phyloP scores from a whole-genome alignment of 2,797 vertebrate species.

The Antennarius maculatus region DNA sequence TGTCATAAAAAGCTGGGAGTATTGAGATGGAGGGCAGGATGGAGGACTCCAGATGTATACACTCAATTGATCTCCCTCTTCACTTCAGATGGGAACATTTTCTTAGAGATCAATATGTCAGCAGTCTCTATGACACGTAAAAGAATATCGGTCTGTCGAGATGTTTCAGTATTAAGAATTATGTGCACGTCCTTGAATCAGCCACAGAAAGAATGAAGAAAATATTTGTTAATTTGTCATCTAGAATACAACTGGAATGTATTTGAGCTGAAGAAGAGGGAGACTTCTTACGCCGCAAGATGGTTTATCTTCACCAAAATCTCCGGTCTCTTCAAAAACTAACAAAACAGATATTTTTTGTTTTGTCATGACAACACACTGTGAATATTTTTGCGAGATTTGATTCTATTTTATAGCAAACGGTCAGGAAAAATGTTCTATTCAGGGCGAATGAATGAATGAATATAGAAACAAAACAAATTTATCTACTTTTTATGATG shows the following conservation, averaged over 20 bases:
- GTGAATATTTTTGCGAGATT: too few relatives aligned
- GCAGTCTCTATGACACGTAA: not conserved
- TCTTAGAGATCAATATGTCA: not conserved
- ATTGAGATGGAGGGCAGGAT: conserved; percentile 16
- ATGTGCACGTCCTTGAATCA: not conserved
- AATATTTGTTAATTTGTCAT: not conserved
- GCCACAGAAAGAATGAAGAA: not conserved
- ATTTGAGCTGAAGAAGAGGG: not conserved
- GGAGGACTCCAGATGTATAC: conserved; percentile 12
- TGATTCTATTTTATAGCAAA: too few relatives aligned
- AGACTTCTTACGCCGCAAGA: not conserved
- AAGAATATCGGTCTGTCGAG: not conserved
- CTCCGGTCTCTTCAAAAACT: conserved; percentile 1
- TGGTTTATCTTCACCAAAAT: not conserved
- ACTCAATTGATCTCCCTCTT: not conserved
- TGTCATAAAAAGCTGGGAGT: conserved; percentile 21
- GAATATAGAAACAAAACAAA: too few relatives aligned
- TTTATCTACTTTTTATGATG: too few relatives aligned
- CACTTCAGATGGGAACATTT: conserved; percentile 1
- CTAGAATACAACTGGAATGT: not conserved
- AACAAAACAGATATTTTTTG: conserved; percentile 3
- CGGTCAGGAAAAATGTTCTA: too few relatives aligned
- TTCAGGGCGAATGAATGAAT: too few relatives aligned
- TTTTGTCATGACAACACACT: not conserved
- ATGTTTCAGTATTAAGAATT: not conserved